Conservation (phyloP, 1,140 invertebrate genomes). For the Acromyrmex echinatior region DNA sequence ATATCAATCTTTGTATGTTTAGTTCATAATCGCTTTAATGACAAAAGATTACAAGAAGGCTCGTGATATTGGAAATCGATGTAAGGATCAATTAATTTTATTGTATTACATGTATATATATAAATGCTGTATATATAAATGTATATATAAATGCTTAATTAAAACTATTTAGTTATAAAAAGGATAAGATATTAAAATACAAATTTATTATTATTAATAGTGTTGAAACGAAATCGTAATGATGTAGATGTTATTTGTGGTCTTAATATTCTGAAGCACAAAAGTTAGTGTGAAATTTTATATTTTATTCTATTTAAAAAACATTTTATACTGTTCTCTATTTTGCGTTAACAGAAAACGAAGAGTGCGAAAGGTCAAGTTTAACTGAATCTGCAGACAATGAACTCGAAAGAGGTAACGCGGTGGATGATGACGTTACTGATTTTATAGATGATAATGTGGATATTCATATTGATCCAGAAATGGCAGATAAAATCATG, state of each 20-base stretch:
- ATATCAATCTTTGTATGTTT: constrained; percentile 15
- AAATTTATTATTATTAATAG: constrained; percentile 23
- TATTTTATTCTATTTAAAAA: constrained; percentile 1
- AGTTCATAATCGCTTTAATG: constrained; percentile 67
- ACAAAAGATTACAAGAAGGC: constrained; percentile 42
- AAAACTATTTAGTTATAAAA: neutral
- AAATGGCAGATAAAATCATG: neutral
- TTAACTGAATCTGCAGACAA: constrained; percentile 29
- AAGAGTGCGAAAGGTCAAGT: neutral
- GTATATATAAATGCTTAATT: neutral
- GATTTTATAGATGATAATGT: neutral
- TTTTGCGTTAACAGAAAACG: neutral
- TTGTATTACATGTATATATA: neutral
- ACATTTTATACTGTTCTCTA: neutral
- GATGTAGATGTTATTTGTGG: neutral
- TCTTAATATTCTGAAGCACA: constrained; percentile 26
- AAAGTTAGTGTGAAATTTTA: neutral
- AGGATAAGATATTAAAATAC: neutral
- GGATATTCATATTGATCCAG: constrained; percentile 2
- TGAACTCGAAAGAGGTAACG: neutral
- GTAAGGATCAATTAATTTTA: constrained; percentile 22
- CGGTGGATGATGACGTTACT: neutral
- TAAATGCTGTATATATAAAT: neutral
- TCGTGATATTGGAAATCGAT: neutral
- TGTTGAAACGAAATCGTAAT: neutral